Percentiles rank a stretch among this genome's conserved stretches.
phyloP scores from a whole-genome alignment of 2,797 vertebrate genomes.

The Benthosema pterotum region DNA sequence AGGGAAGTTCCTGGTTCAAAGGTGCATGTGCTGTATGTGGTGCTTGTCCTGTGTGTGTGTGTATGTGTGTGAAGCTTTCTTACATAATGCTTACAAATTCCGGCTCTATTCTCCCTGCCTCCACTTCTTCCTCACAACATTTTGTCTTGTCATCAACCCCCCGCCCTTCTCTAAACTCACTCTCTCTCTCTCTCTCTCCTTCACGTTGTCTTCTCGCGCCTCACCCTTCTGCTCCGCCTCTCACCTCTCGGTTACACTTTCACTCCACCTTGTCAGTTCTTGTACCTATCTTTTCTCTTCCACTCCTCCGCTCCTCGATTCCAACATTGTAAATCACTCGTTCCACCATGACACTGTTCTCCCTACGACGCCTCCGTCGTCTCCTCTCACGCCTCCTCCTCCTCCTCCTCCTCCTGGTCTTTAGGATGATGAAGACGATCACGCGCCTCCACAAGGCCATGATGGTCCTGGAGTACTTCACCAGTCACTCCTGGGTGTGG shows the following conservation, averaged over 20 bases:
- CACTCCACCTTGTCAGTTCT: not conserved
- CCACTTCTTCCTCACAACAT: not conserved
- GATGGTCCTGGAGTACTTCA: conserved; percentile 97
- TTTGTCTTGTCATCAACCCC: not conserved
- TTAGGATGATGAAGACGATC: conserved; percentile 99
- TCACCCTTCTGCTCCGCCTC: not conserved
- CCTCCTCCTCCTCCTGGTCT: no score
- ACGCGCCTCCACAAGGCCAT: conserved; percentile 95
- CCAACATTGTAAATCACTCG: not conserved
- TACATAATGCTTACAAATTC: not conserved
- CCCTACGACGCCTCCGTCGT: not conserved
- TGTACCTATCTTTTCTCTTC: not conserved
- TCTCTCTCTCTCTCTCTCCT: not conserved
- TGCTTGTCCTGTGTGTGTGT: not conserved
- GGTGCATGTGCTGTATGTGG: not conserved
- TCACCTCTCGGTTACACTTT: not conserved
- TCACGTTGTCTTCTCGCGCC: not conserved
- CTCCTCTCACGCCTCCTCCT: not conserved
- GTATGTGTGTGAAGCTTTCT: not conserved
- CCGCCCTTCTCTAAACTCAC: no score
- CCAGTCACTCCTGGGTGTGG: conserved; percentile 98
- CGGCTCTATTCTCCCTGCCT: conserved; percentile 4
- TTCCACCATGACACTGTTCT: not conserved
- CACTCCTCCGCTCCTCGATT: not conserved
- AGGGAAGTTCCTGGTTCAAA: not conserved